Evolutionary conservation across 1,140 invertebrate species (phyloP), one percentile per base, ranked within the genome.

Genomic region (Drosophila aff.): DNA sequence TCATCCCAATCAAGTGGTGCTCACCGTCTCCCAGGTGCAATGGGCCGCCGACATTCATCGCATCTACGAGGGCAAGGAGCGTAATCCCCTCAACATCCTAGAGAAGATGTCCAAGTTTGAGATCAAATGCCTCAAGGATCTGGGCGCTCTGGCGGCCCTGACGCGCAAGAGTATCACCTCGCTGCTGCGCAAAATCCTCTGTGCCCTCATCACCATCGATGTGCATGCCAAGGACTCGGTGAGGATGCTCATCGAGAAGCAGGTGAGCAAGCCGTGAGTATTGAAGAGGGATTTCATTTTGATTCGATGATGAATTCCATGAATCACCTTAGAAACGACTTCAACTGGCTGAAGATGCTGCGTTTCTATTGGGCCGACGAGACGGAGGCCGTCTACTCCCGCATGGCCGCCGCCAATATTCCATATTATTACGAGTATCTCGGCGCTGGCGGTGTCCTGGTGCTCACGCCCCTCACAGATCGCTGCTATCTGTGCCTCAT

Each of bases 351-450:
- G 5, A 98, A 97, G 93, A 97, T 98, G 93, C 93, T 99, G 46
- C 95, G 98, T 1, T 99, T 98, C 89, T 99, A 98, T 91, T 98
- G 97, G 97, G 94, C 96, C 50, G 94, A 96, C 3, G 95, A 95
- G 21, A 94, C 96, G 0, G 96, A 97, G 92, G 95, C 96, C 91
- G 97, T 96, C 71, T 94, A 97, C 2, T 95, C 95, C 0, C 94
- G 96, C 76, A 97, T 97, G 96, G 96, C 96, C 1, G 96, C 95
- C 71, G 95, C 96, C 1, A 94, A 95, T 82, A 96, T 98, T 82
- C 94, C 96, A 33, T 99, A 99, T 89, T 97, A 97, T 8, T 98
- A 98, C 91, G 98, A 99, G 93, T 99, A 99, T 93, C 93, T 99
- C 18, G 98, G 98, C 3, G 97, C 97, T 55, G 95, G 95, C 60